Evolutionary conservation across 2,888 invertebrate species (phyloP), one percentile per base, ranked within the genome.

Genomic region (Drosophila histrio): DNA sequence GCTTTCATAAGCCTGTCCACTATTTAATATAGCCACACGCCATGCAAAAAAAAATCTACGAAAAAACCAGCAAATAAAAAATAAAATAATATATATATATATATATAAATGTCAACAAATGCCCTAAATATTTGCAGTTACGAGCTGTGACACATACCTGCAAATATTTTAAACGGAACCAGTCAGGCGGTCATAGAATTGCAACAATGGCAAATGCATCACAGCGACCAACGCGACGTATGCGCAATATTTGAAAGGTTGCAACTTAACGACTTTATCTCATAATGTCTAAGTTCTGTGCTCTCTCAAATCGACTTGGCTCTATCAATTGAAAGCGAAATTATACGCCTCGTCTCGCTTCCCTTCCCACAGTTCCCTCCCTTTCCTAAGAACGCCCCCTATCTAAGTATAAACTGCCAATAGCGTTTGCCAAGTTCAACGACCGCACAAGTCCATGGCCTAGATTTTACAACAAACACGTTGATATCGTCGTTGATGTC

Each of bases 371-470:
- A 17, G 2, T 9, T 5, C 36, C 38, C 22, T 8, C 22, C 22
- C 19, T 47, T 24, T 30, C 17, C 3, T 21, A 13, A 9, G 0
- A 1, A 6, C 17, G 32, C 28, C 43, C 22, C n/a, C 61, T 64
- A 38, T 39, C 24, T 30, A 28, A 58, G 53, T 17, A 44, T 22
- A 46, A 46, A 47, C 41, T 24, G 53, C 59, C 56, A 61, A 65
- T 56, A 46, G 32, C 72, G 65, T 77, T 75, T 59, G 82, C 73
- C 81, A 88, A 90, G 91, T 91, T 90, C 91, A 91, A 90, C 90
- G 91, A 90, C 91, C 91, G 90, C 68, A 81, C 82, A 82, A 85
- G 91, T 91, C 91, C 91, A 87, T 91, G 91, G 91, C 91, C 91
- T 91, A 91, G 82, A 90, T 91, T 89, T 79, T 77, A 68, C 78